phyloP scores from a whole-genome alignment of 2,888 invertebrate genomes.

The Patella pellucida region DNA sequence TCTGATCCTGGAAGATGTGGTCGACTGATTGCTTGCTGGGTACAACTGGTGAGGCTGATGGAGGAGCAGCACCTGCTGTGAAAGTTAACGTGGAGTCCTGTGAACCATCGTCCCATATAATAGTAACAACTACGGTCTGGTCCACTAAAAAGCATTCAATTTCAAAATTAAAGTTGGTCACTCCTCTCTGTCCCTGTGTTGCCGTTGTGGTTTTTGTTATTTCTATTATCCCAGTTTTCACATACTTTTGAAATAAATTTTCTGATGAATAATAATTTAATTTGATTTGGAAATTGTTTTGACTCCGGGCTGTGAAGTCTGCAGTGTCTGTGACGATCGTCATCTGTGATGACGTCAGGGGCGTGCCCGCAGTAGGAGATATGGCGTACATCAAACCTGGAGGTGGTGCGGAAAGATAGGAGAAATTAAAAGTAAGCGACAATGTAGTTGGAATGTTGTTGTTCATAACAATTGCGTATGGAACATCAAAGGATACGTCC shows the following conservation, averaged over 20 bases:
- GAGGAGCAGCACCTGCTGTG: not conserved
- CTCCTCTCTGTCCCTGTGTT: not conserved
- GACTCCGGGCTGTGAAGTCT: not conserved
- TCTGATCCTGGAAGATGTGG: not conserved
- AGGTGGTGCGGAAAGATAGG: not conserved
- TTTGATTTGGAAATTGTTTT: not conserved
- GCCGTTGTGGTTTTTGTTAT: not conserved
- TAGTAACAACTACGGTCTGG: not conserved
- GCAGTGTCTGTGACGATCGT: not conserved
- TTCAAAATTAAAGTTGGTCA: not conserved
- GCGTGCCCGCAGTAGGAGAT: not conserved
- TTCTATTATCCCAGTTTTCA: not conserved
- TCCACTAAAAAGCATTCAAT: not conserved
- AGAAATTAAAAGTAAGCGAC: not conserved
- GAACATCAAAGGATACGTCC: not conserved
- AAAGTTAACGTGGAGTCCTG: not conserved
- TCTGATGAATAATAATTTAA: not conserved
- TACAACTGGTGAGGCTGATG: not conserved
- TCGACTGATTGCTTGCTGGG: not conserved
- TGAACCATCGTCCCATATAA: not conserved
- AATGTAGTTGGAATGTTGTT: not conserved
- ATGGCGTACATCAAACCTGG: not conserved
- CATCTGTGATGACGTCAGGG: not conserved
- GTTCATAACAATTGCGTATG: not conserved
- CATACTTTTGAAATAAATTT: not conserved